Evolutionary conservation across 2,888 invertebrate species (phyloP).

Genomic region (Gryllus longicercus): DNA sequence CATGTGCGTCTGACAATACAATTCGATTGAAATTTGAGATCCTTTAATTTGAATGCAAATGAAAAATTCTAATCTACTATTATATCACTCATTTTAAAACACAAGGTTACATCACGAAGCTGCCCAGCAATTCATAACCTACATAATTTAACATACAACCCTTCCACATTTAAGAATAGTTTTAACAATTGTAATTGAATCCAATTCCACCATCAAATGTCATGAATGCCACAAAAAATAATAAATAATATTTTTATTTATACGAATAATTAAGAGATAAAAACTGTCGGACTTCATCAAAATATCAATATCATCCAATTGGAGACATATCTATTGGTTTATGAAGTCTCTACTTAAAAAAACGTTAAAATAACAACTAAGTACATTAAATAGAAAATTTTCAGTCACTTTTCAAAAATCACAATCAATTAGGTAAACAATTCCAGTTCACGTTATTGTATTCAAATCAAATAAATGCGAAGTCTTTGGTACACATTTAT

Average conservation of each 20-base stretch:
- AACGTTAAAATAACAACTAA: background rate
- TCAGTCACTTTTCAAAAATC: constrained; percentile 19
- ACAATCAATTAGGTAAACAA: constrained; percentile 19
- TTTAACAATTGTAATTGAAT: background rate
- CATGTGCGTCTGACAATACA: constrained; percentile 7
- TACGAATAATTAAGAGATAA: too few relatives aligned
- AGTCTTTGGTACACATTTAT: constrained; percentile 34
- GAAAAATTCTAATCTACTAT: background rate
- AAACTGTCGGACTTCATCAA: too few relatives aligned
- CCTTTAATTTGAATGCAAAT: background rate
- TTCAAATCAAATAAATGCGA: constrained; percentile 31
- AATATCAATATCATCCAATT: too few relatives aligned
- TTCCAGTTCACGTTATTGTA: background rate
- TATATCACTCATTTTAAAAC: background rate
- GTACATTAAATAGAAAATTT: background rate
- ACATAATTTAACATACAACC: background rate
- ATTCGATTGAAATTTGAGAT: constrained; percentile 6
- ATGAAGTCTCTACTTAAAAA: background rate
- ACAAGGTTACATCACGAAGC: background rate
- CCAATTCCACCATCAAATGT: background rate
- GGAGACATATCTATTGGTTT: background rate
- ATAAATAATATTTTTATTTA: too few relatives aligned
- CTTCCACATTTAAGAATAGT: background rate
- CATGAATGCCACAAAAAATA: background rate
- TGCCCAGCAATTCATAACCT: background rate